phyloP scores from a whole-genome alignment of 2,888 invertebrate genomes.

The Drosophila anomalata region DNA sequence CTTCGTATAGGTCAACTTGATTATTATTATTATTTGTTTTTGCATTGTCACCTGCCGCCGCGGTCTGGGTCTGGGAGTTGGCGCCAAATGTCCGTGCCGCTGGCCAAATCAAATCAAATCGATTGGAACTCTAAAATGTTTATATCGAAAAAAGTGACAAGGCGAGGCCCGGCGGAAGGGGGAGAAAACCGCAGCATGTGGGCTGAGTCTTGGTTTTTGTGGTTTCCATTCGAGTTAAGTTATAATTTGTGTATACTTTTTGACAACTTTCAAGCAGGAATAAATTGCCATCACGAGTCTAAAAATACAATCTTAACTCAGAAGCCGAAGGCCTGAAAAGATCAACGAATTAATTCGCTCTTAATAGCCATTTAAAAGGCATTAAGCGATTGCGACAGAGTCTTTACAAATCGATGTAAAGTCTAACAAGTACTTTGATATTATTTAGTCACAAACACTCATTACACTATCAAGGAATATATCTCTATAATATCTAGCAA shows the following conservation, averaged over 20 bases:
- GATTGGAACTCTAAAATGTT: constrained; percentile 49
- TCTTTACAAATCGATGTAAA: neutral
- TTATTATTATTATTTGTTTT: constrained; percentile 45
- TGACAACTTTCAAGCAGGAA: constrained; percentile 68
- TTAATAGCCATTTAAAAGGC: constrained; percentile 2
- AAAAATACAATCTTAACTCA: constrained; percentile 74
- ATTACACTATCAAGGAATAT: neutral
- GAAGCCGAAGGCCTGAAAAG: constrained; percentile 31
- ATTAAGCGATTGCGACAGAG: constrained; percentile 12
- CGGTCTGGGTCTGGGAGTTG: constrained; percentile 45
- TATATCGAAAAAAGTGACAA: constrained; percentile 18
- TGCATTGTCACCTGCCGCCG: constrained; percentile 67
- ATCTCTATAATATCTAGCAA: constrained; percentile 1
- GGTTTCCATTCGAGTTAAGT: constrained; percentile 70
- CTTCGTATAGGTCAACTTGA: constrained; percentile 42
- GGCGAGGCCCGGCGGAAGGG: neutral
- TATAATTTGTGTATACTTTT: constrained; percentile 70
- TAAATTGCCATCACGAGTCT: constrained; percentile 67
- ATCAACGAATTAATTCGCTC: constrained; percentile 18
- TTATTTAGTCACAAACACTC: too few relatives aligned
- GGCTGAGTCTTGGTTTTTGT: constrained; percentile 39
- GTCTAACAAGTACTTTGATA: too few relatives aligned
- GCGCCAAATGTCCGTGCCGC: constrained; percentile 61
- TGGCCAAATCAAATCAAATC: constrained; percentile 57
- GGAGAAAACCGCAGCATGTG: constrained; percentile 42